Evolutionary conservation across 2,113 vertebrate genomes (phyloP).

Genomic region (Rhinolophus ferrumequinum): DNA sequence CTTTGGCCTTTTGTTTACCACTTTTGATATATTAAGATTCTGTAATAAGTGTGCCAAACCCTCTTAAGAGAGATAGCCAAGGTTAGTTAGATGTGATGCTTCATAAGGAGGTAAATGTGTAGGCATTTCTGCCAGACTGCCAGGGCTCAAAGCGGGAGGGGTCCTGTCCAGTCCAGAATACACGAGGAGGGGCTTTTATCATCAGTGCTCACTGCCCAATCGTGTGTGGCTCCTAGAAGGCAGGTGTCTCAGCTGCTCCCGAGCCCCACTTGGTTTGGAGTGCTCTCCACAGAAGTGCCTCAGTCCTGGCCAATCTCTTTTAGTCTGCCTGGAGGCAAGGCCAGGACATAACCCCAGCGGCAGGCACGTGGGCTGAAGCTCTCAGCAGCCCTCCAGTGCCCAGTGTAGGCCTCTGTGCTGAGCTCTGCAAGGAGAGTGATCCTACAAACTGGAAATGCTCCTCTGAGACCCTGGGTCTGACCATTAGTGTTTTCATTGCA

Average conservation of each 20-base stretch:
- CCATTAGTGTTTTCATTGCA: not conserved
- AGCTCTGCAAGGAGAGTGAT: not conserved
- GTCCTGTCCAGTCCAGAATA: not conserved
- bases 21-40: not conserved
- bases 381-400: fast-evolving
- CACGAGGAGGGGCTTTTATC: not conserved
- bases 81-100: not conserved
- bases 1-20: constrained; percentile 1
- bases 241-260: not conserved
- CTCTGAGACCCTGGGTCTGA: not conserved
- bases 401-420: not conserved
- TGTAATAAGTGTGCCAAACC: not conserved
- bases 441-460: not conserved
- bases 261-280: not conserved
- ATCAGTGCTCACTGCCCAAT: not conserved
- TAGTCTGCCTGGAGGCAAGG: not conserved
- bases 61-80: not conserved
- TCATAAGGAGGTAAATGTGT: not conserved
- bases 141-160: not conserved
- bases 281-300: not conserved
- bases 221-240: not conserved
- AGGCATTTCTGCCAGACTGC: not conserved
- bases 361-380: not conserved
- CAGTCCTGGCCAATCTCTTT: not conserved
- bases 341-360: not conserved